A percentile compares a stretch with the other conserved stretches of the same genome.
Conservation (phyloP, 2,113 vertebrate genomes). For the Emydura subglobosa region DNA sequence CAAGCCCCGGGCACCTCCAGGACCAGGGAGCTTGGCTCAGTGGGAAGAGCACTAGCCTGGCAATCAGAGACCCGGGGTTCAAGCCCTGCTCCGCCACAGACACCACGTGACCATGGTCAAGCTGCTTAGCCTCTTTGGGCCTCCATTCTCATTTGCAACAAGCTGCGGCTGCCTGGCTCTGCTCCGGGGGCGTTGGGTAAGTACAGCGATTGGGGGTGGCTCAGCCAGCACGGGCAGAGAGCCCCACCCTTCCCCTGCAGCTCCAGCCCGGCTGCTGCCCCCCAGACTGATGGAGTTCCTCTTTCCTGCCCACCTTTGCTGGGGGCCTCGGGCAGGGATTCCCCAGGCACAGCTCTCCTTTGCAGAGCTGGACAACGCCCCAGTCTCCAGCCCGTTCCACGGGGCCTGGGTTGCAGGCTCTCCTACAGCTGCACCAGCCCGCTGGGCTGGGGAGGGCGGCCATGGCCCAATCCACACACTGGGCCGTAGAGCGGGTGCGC, state of each 20-base stretch:
- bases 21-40: background rate
- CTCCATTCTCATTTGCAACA: background rate
- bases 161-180: background rate
- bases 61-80: background rate
- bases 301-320: too few species aligned
- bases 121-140: background rate
- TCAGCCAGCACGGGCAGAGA: too few species aligned
- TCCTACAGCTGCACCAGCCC: background rate
- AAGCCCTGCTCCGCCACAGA: background rate
- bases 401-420: background rate
- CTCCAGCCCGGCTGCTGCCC: background rate
- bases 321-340: background rate
- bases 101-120: background rate
- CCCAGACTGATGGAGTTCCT: background rate
- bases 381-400: background rate
- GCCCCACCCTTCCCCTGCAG: too few species aligned
- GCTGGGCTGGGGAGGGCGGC: background rate
- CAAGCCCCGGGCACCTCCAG: background rate
- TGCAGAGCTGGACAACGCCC: background rate
- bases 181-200: background rate
- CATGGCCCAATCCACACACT: background rate
- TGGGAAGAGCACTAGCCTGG: accelerated
- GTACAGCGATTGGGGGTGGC: too few species aligned
- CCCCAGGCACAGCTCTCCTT: background rate
- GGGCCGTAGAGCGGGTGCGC: background rate